phyloP scores from a whole-genome alignment of 2,888 invertebrate genomes.

The Theristus sp. region DNA sequence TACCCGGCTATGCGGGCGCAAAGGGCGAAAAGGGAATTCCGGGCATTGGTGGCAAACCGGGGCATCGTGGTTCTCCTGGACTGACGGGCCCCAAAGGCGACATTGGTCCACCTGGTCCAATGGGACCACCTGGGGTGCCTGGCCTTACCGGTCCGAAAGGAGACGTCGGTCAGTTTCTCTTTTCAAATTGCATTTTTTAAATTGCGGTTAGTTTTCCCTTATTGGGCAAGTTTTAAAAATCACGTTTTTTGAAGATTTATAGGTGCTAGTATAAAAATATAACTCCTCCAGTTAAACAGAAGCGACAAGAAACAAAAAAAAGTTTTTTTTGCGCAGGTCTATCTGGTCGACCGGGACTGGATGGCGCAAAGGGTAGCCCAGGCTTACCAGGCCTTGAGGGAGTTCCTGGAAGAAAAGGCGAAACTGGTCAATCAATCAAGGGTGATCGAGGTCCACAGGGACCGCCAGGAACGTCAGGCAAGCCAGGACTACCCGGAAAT shows the following conservation, averaged over 20 bases:
- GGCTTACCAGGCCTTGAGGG: slow-evolving; percentile 23
- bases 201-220: too few relatives aligned
- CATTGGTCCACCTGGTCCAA: slow-evolving; percentile 11
- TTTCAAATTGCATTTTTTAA: too few relatives aligned
- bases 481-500: slow-evolving; percentile 37
- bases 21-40: slow-evolving; percentile 17
- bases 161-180: not conserved
- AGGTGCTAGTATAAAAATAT: too few relatives aligned
- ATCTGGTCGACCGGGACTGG: slow-evolving; percentile 11
- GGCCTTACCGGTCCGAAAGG: slow-evolving; percentile 31
- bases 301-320: too few relatives aligned
- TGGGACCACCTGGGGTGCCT: not conserved
- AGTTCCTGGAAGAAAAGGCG: slow-evolving; percentile 31
- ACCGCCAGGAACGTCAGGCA: slow-evolving; percentile 21
- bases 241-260: too few relatives aligned
- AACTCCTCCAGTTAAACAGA: too few relatives aligned
- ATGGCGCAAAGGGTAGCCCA: slow-evolving; percentile 19
- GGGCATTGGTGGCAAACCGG: slow-evolving; percentile 14
- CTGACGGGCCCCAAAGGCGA: slow-evolving; percentile 8
- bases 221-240: too few relatives aligned
- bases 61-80: slow-evolving; percentile 46
- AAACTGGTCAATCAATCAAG: slow-evolving; percentile 3
- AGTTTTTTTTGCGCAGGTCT: not conserved
- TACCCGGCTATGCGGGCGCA: slow-evolving; percentile 37
- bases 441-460: not conserved